Conservation (phyloP, 1,140 invertebrate genomes). For the Drosophila mauritiana region DNA sequence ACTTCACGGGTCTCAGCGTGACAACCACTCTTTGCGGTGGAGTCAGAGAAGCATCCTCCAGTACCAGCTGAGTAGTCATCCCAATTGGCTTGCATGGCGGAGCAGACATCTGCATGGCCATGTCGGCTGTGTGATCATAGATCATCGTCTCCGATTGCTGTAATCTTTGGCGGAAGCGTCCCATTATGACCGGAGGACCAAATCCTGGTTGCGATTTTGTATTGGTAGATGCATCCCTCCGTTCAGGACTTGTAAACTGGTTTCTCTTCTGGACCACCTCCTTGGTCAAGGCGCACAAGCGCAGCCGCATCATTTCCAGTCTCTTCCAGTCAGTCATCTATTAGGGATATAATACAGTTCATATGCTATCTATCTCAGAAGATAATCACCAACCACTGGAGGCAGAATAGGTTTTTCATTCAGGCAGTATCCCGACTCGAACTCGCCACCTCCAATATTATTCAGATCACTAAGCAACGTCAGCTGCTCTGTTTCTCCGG, state of each 20-base stretch:
- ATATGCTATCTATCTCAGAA: background rate
- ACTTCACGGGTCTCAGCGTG: background rate
- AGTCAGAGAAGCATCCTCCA: conserved; percentile 1
- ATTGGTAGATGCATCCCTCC: conserved; percentile 32
- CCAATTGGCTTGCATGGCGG: background rate
- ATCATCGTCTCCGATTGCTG: conserved; percentile 48
- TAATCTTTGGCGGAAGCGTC: conserved; percentile 39
- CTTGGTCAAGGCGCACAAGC: conserved; percentile 24
- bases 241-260: background rate
- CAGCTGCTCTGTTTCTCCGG: conserved; percentile 13
- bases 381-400: conserved; percentile 39
- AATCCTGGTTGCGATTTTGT: background rate
- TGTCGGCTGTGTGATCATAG: conserved; percentile 47
- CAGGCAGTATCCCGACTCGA: conserved; percentile 27
- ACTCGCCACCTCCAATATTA: background rate
- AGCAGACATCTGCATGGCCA: conserved; percentile 3
- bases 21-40: conserved; percentile 19
- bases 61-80: background rate
- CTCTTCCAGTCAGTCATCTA: conserved; percentile 52
- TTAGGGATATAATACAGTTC: background rate
- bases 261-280: conserved; percentile 4
- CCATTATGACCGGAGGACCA: conserved; percentile 12
- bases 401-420: conserved; percentile 45
- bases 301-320: conserved; percentile 46
- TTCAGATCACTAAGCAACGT: background rate